Evolutionary conservation across 2,888 invertebrate species (phyloP).

Genomic region (Erannis defoliaria): DNA sequence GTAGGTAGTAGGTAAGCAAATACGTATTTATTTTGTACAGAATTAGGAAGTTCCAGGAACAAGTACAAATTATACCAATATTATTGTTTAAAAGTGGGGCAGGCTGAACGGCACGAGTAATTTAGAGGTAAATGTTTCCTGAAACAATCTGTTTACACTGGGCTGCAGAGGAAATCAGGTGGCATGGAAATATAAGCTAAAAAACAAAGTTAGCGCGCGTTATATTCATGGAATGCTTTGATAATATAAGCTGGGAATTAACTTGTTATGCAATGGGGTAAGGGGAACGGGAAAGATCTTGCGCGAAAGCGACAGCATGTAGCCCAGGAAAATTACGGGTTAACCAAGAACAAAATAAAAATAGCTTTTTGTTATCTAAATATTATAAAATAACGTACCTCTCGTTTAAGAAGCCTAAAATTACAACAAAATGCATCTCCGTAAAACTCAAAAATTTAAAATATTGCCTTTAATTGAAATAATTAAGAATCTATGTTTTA

Average conservation of each 20-base stretch:
- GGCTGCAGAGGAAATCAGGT: slow-evolving; percentile 28
- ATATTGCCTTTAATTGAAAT: too few relatives aligned
- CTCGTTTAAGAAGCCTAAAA: too few relatives aligned
- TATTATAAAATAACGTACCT: too few relatives aligned
- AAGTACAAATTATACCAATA: neutral
- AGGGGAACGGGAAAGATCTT: too few relatives aligned
- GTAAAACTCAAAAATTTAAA: too few relatives aligned
- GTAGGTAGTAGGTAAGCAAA: neutral
- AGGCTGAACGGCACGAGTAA: neutral
- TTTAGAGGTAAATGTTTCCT: slow-evolving; percentile 7
- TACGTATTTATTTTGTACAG: neutral
- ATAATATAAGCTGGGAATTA: neutral
- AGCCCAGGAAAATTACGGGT: too few relatives aligned
- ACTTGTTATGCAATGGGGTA: too few relatives aligned
- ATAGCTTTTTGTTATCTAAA: too few relatives aligned
- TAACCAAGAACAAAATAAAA: too few relatives aligned
- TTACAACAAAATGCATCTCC: too few relatives aligned
- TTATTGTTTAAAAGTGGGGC: slow-evolving; percentile 9
- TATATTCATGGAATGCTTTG: neutral
- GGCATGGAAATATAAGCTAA: slow-evolving; percentile 42
- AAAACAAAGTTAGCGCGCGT: slow-evolving; percentile 31
- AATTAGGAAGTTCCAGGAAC: neutral
- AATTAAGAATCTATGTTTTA: too few relatives aligned
- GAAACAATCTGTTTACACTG: slow-evolving; percentile 41
- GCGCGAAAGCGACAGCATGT: too few relatives aligned